phyloP scores from a whole-genome alignment of 2,797 vertebrate genomes.

The Melanotaenia nigrans region DNA sequence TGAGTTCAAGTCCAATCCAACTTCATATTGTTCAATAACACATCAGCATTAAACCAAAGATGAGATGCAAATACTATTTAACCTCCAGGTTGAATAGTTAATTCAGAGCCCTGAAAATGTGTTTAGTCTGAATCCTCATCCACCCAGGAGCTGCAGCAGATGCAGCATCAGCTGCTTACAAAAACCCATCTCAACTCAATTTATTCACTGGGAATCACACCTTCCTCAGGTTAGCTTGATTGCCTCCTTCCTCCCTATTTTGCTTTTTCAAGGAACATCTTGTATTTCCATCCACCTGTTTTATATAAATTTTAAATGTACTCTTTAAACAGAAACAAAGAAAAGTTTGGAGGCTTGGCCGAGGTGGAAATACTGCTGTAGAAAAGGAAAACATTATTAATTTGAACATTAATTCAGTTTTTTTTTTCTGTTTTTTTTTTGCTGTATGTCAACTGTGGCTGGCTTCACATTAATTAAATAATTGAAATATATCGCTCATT shows the following conservation, averaged over 20 bases:
- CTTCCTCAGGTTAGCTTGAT: not conserved
- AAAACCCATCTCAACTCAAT: slow-evolving; percentile 35
- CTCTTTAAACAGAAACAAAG: not conserved
- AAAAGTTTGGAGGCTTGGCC: too few relatives aligned
- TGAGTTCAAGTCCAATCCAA: too few relatives aligned
- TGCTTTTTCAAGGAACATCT: slow-evolving; percentile 3
- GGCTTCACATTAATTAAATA: not conserved
- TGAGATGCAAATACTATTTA: slow-evolving; percentile 19
- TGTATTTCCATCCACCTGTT: slow-evolving; percentile 3
- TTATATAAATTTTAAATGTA: slow-evolving; percentile 2
- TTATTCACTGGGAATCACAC: slow-evolving; percentile 16
- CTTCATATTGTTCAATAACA: not conserved
- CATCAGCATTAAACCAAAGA: slow-evolving; percentile 8
- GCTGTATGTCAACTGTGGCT: not conserved
- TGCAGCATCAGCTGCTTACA: slow-evolving; percentile 41
- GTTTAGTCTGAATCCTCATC: slow-evolving; percentile 11
- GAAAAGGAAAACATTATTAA: not conserved
- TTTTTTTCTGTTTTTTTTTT: not conserved
- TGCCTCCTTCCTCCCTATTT: not conserved
- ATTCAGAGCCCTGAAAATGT: not conserved
- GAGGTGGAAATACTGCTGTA: not conserved
- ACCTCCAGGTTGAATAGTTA: slow-evolving; percentile 15
- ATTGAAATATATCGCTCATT: not conserved
- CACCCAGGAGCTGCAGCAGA: slow-evolving; percentile 39
- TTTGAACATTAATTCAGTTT: not conserved